Evolutionary conservation across 2,888 invertebrate genomes (phyloP), one percentile per base, ranked within the genome.

Genomic region (Acanthosoma haemorrhoidale): DNA sequence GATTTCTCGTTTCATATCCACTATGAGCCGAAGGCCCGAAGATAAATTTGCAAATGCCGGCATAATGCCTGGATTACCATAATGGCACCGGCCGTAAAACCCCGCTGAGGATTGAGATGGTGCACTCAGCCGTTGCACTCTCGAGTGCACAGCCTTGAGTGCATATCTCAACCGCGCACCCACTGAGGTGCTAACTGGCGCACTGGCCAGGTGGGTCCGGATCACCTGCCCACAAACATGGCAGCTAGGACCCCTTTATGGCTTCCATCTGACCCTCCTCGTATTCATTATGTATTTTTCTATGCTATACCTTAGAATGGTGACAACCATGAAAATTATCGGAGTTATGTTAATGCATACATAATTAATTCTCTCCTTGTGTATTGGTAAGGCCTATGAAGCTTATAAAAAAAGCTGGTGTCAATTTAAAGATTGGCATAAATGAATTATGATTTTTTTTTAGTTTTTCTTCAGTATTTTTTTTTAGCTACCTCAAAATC

Each of bases 51-150:
- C 51, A 51, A 51, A 51, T 51, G 51, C 25, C 51, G 2, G 51
- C 29, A 51, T 51, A 51, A 51, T 51, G 51, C 51, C 21, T 25
- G 51, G 25, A 51, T 51, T 51, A 51, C 51, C 51, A 51, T 51
- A 51, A 51, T 51, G 51, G 51, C 21, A 25, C n/a, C 25, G 51
- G 51, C 18, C 21, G 29, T 51, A 51, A 51, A 51, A 51, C n/a
- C 25, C 25, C 11, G 21, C 3, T 5, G 51, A 51, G 51, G 51
- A 51, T 51, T 51, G 51, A 51, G 51, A 11, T 21, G 51, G 51
- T 51, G 51, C 25, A 51, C 51, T 51, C 25, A 1, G 25, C n/a
- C 25, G 51, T 6, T 51, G 51, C 51, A 51, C 29, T 51, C 25
- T 51, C 11, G 21, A 43, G 51, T 51, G 51, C 51, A 51, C 51